Evolutionary conservation across 2,888 invertebrate genomes (phyloP), one percentile per base, ranked within the genome.

Genomic region (Artemia sinica): DNA sequence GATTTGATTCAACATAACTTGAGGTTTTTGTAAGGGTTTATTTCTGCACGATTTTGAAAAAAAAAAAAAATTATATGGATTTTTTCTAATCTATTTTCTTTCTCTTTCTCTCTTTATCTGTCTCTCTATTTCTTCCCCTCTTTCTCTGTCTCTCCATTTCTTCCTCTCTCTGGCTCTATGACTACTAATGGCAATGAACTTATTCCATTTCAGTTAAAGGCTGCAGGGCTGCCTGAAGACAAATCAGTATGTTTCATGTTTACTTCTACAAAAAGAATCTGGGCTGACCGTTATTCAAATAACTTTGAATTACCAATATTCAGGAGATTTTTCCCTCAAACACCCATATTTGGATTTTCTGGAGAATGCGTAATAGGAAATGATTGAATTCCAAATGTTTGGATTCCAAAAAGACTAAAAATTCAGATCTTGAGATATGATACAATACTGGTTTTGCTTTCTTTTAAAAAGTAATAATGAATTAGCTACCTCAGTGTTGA

Each of bases 311-410:
- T 78, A 8, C 71, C 71, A 7, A 72, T 76, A 2, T 80, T 80
- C 73, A 73, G 74, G 18, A 76, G 76, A 71, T 70, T 76, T 68
- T 80, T 79, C 72, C 80, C 80, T 1, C 74, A 74, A 8, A 77
- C 78, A 5, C 80, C 80, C 0, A 71, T 80, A n/a, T 71, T 80
- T 69, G 80, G 80, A 3, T 76, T 79, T 70, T 80, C 79, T 73
- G 79, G 80, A 13, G 77, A 78, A 72, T 80, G 80, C 9, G 80
- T 80, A 73, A 76, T 79, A n/a, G 80, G 80, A 9, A 74, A 74
- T 68, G 73, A 76, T 51, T 73, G 72, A 69, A 67, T 73, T 13
- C 74, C 74, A 48, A 72, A 73, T 71, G 18, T n/a, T 18, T 58
- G 10, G 58, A 58, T 14, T 14, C n/a, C 8, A 58, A 58, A 58